Base-by-base conservation (phyloP, 1,140 invertebrate species). In the Drosophila ananassae region DNA sequence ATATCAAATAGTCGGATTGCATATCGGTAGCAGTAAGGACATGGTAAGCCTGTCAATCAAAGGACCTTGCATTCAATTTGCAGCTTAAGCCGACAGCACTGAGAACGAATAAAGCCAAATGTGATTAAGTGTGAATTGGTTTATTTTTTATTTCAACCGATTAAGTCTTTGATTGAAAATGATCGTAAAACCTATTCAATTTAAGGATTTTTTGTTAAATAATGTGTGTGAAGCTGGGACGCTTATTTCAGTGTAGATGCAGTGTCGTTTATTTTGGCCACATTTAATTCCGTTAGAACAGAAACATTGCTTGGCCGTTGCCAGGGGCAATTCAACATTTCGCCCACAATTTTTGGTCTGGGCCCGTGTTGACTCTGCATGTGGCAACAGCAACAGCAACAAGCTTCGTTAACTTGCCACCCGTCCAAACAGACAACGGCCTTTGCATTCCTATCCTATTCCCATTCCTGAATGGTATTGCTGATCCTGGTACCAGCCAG, bases 381-480 rank as follows among this genome's bases (percentile, higher is more conserved):
- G 60, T 77, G 64, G 17, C 28, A 44, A 13, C 44, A 52, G 59
- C 7, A 21, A 47, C 47, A 54, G 78, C 61, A 73, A 73, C 79
- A 89, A 89, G 84, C 79, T 89, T 89, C 64, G 83, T 89, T 89
- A 89, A 79, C 79, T 79, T 76, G 53, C 66, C 59, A 67, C 72
- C 66, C 57, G 69, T 62, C 68, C 50, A 80, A 66, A 53, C 60
- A 48, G 52, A 58, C 47, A 66, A 62, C 63, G 82, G 55, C 75
- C 60, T 67, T 64, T 52, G 63, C 59, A 41, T 44, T 44, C 21
- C 41, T 44, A 44, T 44, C 41, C 41, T 53, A 52, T 10, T 51
- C n/a, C 17, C 32, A 54, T 47, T 54, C 12, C 46, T 39, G 24
- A 9, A 9, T 22, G 21, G 21, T 44, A 28, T 32, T 30, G 32